phyloP scores from a whole-genome alignment of 2,888 invertebrate species.

The Dromius quadrimaculatus region DNA sequence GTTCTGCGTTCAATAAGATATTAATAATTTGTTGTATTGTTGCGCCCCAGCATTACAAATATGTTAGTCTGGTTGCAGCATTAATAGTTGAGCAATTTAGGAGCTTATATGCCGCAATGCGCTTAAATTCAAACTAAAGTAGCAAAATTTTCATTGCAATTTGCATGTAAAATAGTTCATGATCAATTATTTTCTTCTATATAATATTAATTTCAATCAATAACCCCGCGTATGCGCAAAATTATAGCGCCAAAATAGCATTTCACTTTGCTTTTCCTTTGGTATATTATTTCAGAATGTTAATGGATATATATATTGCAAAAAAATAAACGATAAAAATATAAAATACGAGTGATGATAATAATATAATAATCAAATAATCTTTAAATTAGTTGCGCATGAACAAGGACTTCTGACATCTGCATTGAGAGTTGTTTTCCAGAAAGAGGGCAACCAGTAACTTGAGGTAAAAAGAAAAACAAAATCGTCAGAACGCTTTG shows the following conservation, averaged over 20 bases:
- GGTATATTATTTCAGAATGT: too few relatives aligned
- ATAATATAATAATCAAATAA: too few relatives aligned
- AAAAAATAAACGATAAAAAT: too few relatives aligned
- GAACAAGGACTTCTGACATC: not conserved
- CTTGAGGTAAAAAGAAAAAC: slow-evolving; percentile 33
- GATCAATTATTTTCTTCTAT: slow-evolving; percentile 30
- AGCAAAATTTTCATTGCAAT: not conserved
- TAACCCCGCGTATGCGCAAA: slow-evolving; percentile 8
- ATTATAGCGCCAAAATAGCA: slow-evolving; percentile 26
- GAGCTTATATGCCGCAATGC: too few relatives aligned
- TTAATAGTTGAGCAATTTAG: too few relatives aligned
- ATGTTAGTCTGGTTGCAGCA: not conserved
- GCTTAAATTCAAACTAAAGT: not conserved
- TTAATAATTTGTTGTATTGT: too few relatives aligned
- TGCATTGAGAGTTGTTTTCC: slow-evolving; percentile 15
- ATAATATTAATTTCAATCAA: slow-evolving; percentile 13
- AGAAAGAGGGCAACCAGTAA: slow-evolving; percentile 17
- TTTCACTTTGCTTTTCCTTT: too few relatives aligned
- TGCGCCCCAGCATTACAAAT: too few relatives aligned
- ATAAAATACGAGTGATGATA: too few relatives aligned
- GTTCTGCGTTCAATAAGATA: too few relatives aligned
- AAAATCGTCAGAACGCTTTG: slow-evolving; percentile 64
- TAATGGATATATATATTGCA: too few relatives aligned
- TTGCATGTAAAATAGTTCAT: not conserved
- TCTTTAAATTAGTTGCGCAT: slow-evolving; percentile 18